Evolutionary conservation across 2,797 vertebrate species (phyloP), one percentile per base, ranked within the genome.

Genomic region (Neomorphus geoffroyi): DNA sequence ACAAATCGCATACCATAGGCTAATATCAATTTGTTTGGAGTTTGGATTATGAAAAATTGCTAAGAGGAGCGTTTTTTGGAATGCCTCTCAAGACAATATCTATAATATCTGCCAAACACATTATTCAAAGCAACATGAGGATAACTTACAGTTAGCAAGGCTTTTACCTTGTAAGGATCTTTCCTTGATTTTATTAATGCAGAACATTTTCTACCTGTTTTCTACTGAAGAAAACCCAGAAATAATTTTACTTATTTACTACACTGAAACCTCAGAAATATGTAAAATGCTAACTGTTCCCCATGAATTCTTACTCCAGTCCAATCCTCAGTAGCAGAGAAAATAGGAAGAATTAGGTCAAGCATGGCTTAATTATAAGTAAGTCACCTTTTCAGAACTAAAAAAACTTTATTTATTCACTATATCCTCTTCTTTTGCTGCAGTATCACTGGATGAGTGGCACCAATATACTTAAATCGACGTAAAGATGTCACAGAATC

Each of bases 401-500:
- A 41, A 30, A 80, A 78, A 48, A 30, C 13, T 57, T 28, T 46
- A 58, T 77, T 45, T 33, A 18, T 64, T 80, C 37, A 41, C 24
- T 67, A 4, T 56, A 57, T 26, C 11, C 2, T 80, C 21, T 81
- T 37, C 18, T 56, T 11, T 69, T 75, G 17, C 45, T 53, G 41
- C 27, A 27, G 6, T 41, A 2, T 30, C 74, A 57, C 33, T 71
- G 23, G 37, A 33, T 41, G 41, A 80, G 16, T 43, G 62, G 10
- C 46, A 94, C 9, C 30, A 81, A 79, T 78, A 64, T 30, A 46
- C 35, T 82, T 77, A 56, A 81, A 81, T 10, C 16, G 83, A 67
- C 32, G 57, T 80, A 85, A 93, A 94, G 79, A 80, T 90, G 41
- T 51, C 65, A 78, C 13, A 72, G 54, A 90, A 86, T 83, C 57